Evolutionary conservation across 2,113 vertebrate genomes (phyloP).

Genomic region (Bungarus multicinctus): DNA sequence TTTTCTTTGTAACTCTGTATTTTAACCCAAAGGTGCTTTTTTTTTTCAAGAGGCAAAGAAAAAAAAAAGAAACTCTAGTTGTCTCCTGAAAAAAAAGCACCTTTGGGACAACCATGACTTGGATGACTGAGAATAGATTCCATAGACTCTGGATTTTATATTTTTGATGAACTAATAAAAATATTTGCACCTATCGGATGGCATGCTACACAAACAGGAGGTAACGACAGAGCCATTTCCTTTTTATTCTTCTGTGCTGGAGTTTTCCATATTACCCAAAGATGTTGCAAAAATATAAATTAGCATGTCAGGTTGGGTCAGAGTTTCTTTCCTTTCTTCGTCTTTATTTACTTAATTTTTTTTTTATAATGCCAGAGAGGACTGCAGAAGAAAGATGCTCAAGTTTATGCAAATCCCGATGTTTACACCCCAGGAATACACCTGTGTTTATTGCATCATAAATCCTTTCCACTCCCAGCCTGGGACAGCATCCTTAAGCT

Average conservation of each 20-base stretch:
- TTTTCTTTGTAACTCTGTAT: neutral
- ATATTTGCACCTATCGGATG: slow-evolving; percentile 6
- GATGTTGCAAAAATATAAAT: slow-evolving; percentile 59
- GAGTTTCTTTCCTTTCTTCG: neutral
- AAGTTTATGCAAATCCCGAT: slow-evolving; percentile 51
- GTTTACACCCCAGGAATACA: slow-evolving; percentile 50
- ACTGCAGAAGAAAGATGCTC: slow-evolving; percentile 54
- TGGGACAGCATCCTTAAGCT: neutral
- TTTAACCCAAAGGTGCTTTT: too few species aligned
- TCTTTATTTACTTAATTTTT: neutral
- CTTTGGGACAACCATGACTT: too few species aligned
- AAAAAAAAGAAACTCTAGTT: too few species aligned
- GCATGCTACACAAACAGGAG: slow-evolving; percentile 1
- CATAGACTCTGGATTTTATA: too few species aligned
- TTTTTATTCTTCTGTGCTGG: slow-evolving; percentile 52
- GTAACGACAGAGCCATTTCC: slow-evolving; percentile 51
- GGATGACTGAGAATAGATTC: too few species aligned
- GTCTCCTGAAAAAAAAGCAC: too few species aligned
- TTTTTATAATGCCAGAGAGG: slow-evolving; percentile 44
- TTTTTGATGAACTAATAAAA: too few species aligned
- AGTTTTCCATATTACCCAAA: slow-evolving; percentile 53
- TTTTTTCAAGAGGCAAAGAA: too few species aligned
- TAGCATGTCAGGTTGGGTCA: slow-evolving; percentile 24
- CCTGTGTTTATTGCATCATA: slow-evolving; percentile 42
- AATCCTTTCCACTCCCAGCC: neutral